Conservation (phyloP, 2,113 vertebrate genomes). For the Oryzias curvinotus region DNA sequence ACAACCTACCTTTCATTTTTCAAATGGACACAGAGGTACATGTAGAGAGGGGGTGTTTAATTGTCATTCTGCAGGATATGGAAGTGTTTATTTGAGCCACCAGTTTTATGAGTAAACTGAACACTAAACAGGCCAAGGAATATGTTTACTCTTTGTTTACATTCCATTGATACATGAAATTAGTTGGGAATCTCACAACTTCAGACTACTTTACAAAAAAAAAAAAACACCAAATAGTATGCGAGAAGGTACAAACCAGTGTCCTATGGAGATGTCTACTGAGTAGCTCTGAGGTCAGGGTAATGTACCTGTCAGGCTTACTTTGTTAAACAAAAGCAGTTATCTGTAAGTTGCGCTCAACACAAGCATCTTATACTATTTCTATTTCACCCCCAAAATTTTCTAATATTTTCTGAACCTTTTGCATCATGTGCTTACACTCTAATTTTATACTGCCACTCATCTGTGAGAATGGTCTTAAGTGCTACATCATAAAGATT, state of each 20-base stretch:
- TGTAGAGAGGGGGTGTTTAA: slow-evolving; percentile 30
- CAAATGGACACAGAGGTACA: slow-evolving; percentile 50
- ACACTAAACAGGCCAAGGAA: slow-evolving; percentile 76
- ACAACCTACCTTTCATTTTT: slow-evolving; percentile 28
- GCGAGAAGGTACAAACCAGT: slow-evolving; percentile 56
- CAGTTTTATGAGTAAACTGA: slow-evolving; percentile 59
- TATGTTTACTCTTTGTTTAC: slow-evolving; percentile 77
- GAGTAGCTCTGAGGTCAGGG: slow-evolving; percentile 49
- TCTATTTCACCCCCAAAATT: slow-evolving; percentile 67
- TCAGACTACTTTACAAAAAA: slow-evolving; percentile 52
- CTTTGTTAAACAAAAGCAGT: slow-evolving; percentile 48
- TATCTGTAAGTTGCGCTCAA: slow-evolving; percentile 46
- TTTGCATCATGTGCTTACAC: slow-evolving; percentile 72
- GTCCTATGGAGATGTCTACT: slow-evolving; percentile 43
- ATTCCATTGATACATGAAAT: slow-evolving; percentile 67
- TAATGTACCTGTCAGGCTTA: slow-evolving; percentile 59
- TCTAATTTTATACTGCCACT: slow-evolving; percentile 71
- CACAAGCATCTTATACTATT: slow-evolving; percentile 68
- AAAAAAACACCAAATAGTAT: slow-evolving; percentile 39
- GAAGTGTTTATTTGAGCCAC: slow-evolving; percentile 67
- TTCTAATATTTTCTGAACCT: slow-evolving; percentile 75
- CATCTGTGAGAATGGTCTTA: slow-evolving; percentile 72
- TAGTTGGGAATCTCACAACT: slow-evolving; percentile 49
- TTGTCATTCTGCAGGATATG: slow-evolving; percentile 52
- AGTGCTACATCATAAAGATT: slow-evolving; percentile 68